Evolutionary conservation across 2,113 vertebrate species (phyloP).

Genomic region (Nothocercus nigrocapillus): DNA sequence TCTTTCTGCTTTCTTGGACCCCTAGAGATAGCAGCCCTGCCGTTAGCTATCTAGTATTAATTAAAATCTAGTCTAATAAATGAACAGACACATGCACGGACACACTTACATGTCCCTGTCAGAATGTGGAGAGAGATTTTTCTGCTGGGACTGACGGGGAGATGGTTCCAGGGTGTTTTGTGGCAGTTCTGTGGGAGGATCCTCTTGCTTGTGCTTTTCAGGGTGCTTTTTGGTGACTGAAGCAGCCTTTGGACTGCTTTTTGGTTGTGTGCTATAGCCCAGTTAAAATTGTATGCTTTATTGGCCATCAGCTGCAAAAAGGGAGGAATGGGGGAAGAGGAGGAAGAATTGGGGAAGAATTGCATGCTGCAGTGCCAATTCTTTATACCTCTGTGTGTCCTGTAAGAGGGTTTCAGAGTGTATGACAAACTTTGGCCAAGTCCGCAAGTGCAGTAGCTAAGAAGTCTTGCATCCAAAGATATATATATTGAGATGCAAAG

Average conservation of each 20-base stretch:
- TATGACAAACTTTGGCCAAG: not conserved
- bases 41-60: not conserved
- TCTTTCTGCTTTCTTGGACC: not conserved
- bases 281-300: not conserved
- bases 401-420: not conserved
- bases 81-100: not conserved
- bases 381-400: rapidly evolving
- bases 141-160: not conserved
- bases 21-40: not conserved
- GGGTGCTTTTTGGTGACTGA: not conserved
- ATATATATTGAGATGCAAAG: not conserved
- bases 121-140: not conserved
- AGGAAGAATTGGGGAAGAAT: not conserved
- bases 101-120: rapidly evolving
- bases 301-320: not conserved
- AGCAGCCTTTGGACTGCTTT: not conserved
- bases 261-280: rapidly evolving
- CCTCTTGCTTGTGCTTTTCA: not conserved
- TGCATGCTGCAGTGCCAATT: not conserved
- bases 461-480: not conserved
- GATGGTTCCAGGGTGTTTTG: not conserved
- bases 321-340: not conserved
- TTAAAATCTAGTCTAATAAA: not conserved
- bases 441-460: not conserved
- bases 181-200: not conserved